phyloP scores from a whole-genome alignment of 2,797 vertebrate species.

The Hephaestus fuliginosus region DNA sequence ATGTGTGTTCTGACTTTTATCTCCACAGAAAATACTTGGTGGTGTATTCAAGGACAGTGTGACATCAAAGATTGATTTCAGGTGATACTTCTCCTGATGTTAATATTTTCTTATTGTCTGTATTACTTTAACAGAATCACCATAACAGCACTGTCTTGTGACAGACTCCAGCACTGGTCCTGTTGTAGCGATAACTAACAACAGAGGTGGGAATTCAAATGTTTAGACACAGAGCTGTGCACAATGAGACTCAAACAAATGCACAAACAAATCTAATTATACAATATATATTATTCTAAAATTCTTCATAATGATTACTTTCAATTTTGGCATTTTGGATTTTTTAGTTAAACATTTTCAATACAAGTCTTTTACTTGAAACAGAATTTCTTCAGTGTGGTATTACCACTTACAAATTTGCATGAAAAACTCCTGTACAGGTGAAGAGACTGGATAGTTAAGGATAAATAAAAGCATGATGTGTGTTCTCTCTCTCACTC shows the following conservation, averaged over 20 bases:
- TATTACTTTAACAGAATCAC: neutral
- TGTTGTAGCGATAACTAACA: neutral
- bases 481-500: too few species aligned
- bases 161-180: neutral
- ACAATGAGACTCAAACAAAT: constrained; percentile 9
- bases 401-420: too few species aligned
- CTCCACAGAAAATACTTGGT: neutral
- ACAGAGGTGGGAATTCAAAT: neutral
- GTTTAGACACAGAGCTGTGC: neutral
- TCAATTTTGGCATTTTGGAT: too few species aligned
- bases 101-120: neutral
- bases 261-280: too few species aligned
- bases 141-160: neutral
- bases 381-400: too few species aligned
- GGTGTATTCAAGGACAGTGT: constrained; percentile 2
- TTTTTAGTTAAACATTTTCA: too few species aligned
- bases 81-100: neutral
- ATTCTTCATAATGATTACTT: too few species aligned
- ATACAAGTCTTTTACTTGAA: too few species aligned
- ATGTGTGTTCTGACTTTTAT: neutral
- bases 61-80: neutral
- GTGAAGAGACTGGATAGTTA: too few species aligned
- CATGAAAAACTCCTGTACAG: too few species aligned
- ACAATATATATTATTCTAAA: too few species aligned
- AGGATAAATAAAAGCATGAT: too few species aligned